Evolutionary conservation across 2,888 invertebrate species (phyloP).

Genomic region (Pycnomerus fuliginosus): DNA sequence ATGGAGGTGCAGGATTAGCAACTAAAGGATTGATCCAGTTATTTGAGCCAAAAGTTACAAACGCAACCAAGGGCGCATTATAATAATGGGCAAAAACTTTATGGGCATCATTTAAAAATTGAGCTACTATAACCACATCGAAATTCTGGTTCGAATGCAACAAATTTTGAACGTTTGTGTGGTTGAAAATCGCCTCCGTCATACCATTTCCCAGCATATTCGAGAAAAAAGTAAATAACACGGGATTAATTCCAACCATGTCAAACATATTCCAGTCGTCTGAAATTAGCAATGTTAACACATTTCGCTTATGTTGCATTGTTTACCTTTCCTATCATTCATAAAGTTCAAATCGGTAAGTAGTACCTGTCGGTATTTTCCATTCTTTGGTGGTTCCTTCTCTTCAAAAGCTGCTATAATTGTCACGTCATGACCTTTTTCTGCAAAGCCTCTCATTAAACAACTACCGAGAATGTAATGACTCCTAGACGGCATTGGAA

Average conservation of each 20-base stretch:
- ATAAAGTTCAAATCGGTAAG: slow-evolving; percentile 10
- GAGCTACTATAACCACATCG: slow-evolving; percentile 49
- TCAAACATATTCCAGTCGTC: slow-evolving; percentile 1
- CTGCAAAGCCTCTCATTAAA: slow-evolving; percentile 34
- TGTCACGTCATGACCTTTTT: slow-evolving; percentile 39
- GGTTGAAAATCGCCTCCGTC: slow-evolving; percentile 9
- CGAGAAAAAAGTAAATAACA: slow-evolving; percentile 3
- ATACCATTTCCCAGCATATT: slow-evolving; percentile 1
- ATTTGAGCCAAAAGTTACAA: slow-evolving; percentile 41
- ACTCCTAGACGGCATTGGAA: slow-evolving; percentile 31
- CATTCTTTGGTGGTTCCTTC: slow-evolving; percentile 9
- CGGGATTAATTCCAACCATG: not conserved
- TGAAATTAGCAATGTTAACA: too few species aligned
- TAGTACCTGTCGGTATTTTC: slow-evolving; percentile 13
- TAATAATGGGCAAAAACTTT: slow-evolving; percentile 45
- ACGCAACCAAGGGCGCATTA: slow-evolving; percentile 46
- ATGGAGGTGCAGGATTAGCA: slow-evolving; percentile 53
- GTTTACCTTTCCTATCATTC: slow-evolving; percentile 14
- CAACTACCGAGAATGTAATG: slow-evolving; percentile 34
- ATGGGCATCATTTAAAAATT: slow-evolving; percentile 54
- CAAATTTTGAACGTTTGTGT: slow-evolving; percentile 34
- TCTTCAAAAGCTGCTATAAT: slow-evolving; percentile 27
- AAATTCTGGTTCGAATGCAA: slow-evolving; percentile 44
- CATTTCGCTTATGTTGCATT: too few species aligned
- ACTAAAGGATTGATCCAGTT: slow-evolving; percentile 53